Base-by-base conservation (phyloP, 2,113 vertebrate species). In the Protobothrops mucrosquamatus region DNA sequence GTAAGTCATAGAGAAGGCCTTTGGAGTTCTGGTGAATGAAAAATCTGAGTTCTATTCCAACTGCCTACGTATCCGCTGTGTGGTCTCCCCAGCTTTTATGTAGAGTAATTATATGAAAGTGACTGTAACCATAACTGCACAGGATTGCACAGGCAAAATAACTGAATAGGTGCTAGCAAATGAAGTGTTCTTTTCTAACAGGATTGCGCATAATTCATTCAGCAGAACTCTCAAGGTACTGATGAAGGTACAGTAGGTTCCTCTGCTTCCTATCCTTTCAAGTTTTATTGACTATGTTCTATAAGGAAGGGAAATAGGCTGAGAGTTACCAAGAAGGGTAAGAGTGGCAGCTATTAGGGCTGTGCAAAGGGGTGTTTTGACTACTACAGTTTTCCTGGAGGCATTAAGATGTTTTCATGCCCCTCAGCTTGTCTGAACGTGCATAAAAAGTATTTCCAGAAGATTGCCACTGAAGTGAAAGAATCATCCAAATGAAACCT, bases 21-120 rank as follows among this genome's bases (percentile, higher is more conserved):
- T 20, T 22, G 26, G 88, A 88, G 39, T 85, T 92, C 61, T 89
- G 52, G 54, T 57, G 34, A 48, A 4, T 89, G 69, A 85, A 29
- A 89, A 74, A 89, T 85, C 64, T 89, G 69, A 14, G 69, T 92
- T 89, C 64, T 88, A 43, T 92, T 88, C 52, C 59, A 89, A 43
- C 64, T 92, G 64, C 29, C 61, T 92, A 46, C 87, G 48, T 15
- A 64, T 18, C 29, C 81, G 48, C 15, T 22, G 18, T 69, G 12
- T n/a, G 1, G 29, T 89, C 48, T 55, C 24, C 23, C 81, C 20
- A 24, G 6, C 10, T 48, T 43, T 69, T 81, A 74, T 92, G 74
- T 85, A 88, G 34, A 89, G 26, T 46, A 34, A 89, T 55, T 74
- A 89, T 48, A n/a, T 51, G 43, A 85, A 55, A 22, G 52, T 55